Evolutionary conservation across 2,113 vertebrate genomes (phyloP).

Genomic region (Spea multiplicata): DNA sequence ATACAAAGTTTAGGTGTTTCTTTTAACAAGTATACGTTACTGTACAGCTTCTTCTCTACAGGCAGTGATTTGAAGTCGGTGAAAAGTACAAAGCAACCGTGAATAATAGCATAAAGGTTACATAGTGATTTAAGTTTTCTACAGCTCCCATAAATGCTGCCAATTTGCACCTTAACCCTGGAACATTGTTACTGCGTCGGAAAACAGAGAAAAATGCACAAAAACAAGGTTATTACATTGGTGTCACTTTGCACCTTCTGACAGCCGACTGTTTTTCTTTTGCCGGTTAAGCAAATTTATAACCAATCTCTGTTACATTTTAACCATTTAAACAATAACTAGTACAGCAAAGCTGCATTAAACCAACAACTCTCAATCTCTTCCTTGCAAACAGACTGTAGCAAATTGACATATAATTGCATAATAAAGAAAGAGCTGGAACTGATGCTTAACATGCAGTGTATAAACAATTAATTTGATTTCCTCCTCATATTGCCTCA

Average conservation of each 20-base stretch:
- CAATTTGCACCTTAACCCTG: conserved; percentile 1
- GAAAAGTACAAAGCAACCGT: too few relatives aligned
- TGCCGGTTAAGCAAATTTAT: conserved; percentile 27
- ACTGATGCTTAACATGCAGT: conserved; percentile 6
- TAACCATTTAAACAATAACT: conserved; percentile 22
- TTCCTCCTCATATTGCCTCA: conserved; percentile 34
- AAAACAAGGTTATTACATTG: conserved; percentile 25
- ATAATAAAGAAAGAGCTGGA: conserved; percentile 4
- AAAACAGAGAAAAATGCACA: conserved; percentile 14
- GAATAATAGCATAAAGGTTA: too few relatives aligned
- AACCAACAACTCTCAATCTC: not conserved
- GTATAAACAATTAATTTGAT: conserved; percentile 34
- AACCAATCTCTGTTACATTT: conserved; percentile 29
- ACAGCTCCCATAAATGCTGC: not conserved
- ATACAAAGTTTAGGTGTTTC: too few relatives aligned
- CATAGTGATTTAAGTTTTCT: not conserved
- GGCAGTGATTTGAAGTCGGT: too few relatives aligned
- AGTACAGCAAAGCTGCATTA: not conserved
- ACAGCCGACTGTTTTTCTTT: conserved; percentile 21
- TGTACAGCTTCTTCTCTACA: too few relatives aligned
- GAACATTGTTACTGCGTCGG: not conserved
- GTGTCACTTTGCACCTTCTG: conserved; percentile 33
- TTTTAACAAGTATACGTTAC: too few relatives aligned
- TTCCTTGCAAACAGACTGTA: not conserved
- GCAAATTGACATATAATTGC: conserved; percentile 19